phyloP scores from a whole-genome alignment of 2,888 invertebrate genomes.

The Agrenia bidenticulata region DNA sequence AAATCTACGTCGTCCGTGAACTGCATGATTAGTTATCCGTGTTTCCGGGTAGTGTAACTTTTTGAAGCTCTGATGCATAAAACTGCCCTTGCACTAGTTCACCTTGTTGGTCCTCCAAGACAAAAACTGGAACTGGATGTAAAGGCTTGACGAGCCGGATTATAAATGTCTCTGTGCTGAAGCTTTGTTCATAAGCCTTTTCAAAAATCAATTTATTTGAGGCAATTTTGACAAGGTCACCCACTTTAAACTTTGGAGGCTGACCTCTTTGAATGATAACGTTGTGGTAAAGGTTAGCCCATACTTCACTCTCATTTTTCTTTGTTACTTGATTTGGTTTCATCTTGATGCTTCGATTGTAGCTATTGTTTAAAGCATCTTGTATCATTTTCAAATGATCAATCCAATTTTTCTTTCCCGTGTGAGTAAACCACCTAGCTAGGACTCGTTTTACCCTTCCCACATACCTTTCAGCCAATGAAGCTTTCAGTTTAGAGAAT shows the following conservation, averaged over 20 bases:
- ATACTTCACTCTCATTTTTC: slow-evolving; percentile 4
- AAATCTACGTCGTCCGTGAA: too few species aligned
- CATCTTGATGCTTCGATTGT: neutral
- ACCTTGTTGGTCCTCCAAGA: neutral
- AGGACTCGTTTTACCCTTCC: neutral
- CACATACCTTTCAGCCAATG: neutral
- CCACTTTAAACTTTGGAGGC: neutral
- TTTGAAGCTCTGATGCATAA: neutral
- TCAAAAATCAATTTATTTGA: neutral
- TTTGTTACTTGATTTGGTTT: neutral
- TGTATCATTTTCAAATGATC: neutral
- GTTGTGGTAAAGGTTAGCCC: neutral
- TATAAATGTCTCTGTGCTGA: slow-evolving; percentile 4
- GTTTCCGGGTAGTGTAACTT: neutral
- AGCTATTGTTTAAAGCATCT: neutral
- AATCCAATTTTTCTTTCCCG: slow-evolving; percentile 6
- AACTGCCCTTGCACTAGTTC: neutral
- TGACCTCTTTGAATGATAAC: neutral
- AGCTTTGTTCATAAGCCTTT: neutral
- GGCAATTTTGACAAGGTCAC: slow-evolving; percentile 2
- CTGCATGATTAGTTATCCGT: too few species aligned
- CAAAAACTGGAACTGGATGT: neutral
- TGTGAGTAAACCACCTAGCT: neutral
- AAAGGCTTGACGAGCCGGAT: neutral
- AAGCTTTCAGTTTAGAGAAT: neutral